A percentile compares a stretch with the other conserved stretches of the same genome.
Conservation (phyloP, 2,113 vertebrate genomes). For the Nannobrachium achirus region DNA sequence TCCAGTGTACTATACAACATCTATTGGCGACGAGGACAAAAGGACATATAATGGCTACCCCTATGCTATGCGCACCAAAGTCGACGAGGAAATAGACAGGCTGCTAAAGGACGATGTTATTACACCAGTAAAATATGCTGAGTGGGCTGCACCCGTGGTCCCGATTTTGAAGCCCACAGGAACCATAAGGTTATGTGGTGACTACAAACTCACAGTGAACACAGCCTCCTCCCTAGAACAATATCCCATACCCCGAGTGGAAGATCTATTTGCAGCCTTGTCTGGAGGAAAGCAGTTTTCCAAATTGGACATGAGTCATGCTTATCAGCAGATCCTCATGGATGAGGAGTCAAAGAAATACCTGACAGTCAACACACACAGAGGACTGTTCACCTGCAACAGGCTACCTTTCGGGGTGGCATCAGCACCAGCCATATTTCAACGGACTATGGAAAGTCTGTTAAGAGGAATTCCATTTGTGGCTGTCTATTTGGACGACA, state of each 20-base stretch:
- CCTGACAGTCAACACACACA: not conserved
- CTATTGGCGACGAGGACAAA: no score
- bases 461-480: not conserved
- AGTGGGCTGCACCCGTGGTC: constrained; percentile 18
- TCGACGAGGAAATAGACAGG: constrained; percentile 13
- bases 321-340: constrained; percentile 24
- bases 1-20: no score
- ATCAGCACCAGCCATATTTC: not conserved
- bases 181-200: constrained; percentile 4
- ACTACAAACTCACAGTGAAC: constrained; percentile 11
- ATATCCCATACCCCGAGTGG: constrained; percentile 3
- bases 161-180: not conserved
- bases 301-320: constrained; percentile 27
- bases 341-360: not conserved
- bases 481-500: no score
- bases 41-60: no score
- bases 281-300: constrained; percentile 3
- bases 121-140: not conserved
- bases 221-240: not conserved
- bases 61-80: constrained; percentile 9
- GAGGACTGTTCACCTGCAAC: constrained; percentile 10
- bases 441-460: not conserved
- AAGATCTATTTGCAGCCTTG: not conserved
- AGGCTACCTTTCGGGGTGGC: constrained; percentile 6
- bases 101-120: not conserved